phyloP scores from a whole-genome alignment of 2,888 invertebrate species.

The Elmis aenea region DNA sequence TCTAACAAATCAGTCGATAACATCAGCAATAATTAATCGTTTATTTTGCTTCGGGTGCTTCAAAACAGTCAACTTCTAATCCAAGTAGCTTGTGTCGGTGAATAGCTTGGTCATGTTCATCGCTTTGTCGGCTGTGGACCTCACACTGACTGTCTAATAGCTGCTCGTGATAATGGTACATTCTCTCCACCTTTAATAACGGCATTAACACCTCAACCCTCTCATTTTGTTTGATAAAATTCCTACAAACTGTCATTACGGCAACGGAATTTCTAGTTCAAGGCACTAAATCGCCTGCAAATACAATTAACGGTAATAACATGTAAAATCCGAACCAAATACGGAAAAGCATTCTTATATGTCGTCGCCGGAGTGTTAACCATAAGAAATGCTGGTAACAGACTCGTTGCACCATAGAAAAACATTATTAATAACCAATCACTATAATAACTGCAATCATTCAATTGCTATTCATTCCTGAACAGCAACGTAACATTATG shows the following conservation, averaged over 20 bases:
- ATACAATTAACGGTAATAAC: constrained; percentile 7
- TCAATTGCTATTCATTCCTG: too few species aligned
- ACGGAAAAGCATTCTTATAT: too few species aligned
- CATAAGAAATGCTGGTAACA: too few species aligned
- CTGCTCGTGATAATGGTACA: constrained; percentile 21
- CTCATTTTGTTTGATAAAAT: constrained; percentile 29
- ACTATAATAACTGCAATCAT: too few species aligned
- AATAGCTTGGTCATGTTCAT: too few species aligned
- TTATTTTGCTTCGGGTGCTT: neutral
- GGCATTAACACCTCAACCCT: constrained; percentile 33
- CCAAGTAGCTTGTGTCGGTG: neutral
- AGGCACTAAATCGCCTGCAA: constrained; percentile 5
- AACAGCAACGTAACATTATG: too few species aligned
- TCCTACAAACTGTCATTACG: constrained; percentile 11
- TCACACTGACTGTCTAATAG: constrained; percentile 27
- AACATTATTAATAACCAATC: too few species aligned
- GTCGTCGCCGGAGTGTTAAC: too few species aligned
- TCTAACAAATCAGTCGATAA: too few species aligned
- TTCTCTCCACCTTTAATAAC: constrained; percentile 29
- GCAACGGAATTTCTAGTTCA: constrained; percentile 4
- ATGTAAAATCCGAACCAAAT: constrained; percentile 4
- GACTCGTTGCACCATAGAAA: too few species aligned
- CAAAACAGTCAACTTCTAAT: neutral
- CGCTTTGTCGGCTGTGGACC: constrained; percentile 15
- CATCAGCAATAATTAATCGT: neutral